Conservation (phyloP, 2,797 vertebrate species). For the Squalus acanthias region DNA sequence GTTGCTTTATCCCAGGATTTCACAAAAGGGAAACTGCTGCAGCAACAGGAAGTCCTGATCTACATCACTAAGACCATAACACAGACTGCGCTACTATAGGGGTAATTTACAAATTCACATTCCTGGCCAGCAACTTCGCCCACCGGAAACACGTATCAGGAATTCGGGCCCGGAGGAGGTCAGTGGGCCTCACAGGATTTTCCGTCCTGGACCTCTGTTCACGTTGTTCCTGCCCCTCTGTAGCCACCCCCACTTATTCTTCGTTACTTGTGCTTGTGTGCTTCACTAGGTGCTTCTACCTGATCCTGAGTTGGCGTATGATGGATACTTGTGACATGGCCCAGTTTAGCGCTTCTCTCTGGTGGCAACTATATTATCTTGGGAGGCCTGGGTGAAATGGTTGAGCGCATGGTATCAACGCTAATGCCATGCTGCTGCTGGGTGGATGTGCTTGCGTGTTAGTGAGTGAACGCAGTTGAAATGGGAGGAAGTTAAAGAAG, state of each 20-base stretch:
- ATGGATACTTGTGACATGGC: background rate
- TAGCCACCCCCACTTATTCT: background rate
- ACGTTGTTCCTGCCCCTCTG: background rate
- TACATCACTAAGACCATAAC: background rate
- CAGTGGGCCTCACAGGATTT: background rate
- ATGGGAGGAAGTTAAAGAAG: background rate
- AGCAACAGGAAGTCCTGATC: conserved; percentile 32
- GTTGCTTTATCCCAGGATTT: background rate
- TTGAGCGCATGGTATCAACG: background rate
- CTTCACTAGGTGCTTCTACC: background rate
- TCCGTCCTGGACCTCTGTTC: background rate
- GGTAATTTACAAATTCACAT: conserved; percentile 2
- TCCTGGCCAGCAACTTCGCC: background rate
- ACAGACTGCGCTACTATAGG: background rate
- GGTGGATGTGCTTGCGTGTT: too few species aligned
- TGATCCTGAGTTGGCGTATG: background rate
- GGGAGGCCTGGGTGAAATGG: background rate
- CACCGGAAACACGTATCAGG: background rate
- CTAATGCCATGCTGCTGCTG: background rate
- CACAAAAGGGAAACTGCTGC: background rate
- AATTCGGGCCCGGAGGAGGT: background rate
- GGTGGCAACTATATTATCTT: background rate
- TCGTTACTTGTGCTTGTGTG: background rate
- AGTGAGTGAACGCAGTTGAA: background rate
- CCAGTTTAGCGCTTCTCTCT: background rate